These are phyloP conservation scores for Macaria liturata DNA, from an alignment of 2,888 invertebrate genomes.

Conservation along the genomic window DNA sequence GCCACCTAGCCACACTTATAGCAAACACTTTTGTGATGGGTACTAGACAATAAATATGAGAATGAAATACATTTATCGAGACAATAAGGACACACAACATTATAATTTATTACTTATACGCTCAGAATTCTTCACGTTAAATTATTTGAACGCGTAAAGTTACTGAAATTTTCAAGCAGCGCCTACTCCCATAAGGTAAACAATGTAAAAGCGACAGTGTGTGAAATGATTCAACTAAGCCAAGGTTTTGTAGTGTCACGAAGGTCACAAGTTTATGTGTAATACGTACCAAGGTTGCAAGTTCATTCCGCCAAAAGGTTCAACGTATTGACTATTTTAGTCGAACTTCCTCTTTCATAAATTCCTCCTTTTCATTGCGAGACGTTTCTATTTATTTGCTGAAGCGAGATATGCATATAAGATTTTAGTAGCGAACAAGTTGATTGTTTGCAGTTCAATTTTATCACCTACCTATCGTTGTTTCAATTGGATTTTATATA, in stretches of 20 bases:
- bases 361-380: conserved; percentile 10
- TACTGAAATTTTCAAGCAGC: conserved; percentile 34
- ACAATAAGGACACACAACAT: too few species aligned
- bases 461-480: too few species aligned
- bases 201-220: conserved; percentile 36
- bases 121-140: not conserved
- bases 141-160: conserved; percentile 20
- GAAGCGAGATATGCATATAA: conserved; percentile 11
- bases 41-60: too few species aligned
- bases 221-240: conserved; percentile 40
- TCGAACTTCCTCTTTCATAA: conserved; percentile 8
- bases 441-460: too few species aligned
- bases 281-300: conserved; percentile 51
- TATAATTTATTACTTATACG: too few species aligned
- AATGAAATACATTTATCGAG: too few species aligned
- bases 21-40: too few species aligned
- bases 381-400: conserved; percentile 16
- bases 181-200: conserved; percentile 39
- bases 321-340: conserved; percentile 13
- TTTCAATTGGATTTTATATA: too few species aligned
- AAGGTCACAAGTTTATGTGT: conserved; percentile 53
- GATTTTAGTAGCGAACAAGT: not conserved
- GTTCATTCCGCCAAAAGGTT: conserved; percentile 53
- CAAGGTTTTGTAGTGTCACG: conserved; percentile 45
- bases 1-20: too few species aligned